Base-by-base conservation (phyloP, 2,888 invertebrate genomes). In the Sisyra nigra region DNA sequence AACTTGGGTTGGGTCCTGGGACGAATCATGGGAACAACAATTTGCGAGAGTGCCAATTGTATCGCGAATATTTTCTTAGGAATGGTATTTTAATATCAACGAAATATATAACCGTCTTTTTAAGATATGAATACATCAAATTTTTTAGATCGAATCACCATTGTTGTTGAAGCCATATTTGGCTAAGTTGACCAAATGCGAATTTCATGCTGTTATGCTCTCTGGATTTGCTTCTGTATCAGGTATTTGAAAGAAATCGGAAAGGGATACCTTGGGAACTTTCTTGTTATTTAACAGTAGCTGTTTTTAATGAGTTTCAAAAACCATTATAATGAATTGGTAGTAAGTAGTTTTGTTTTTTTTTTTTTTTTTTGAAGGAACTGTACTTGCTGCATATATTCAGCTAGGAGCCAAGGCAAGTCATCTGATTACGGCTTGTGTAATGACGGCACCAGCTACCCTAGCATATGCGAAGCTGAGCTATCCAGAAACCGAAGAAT, bases 371-470 rank as follows among this genome's bases (percentile, higher is more conserved):
- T n/a, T n/a, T n/a, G n/a, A n/a, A 76, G 83, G 82, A 10, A 81
- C 89, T 1, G 89, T 94, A 1, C 65, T 97, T 54, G 94, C 92
- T 0, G 88, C 93, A 0, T 97, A 93, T 59, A 86, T 94, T 42
- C 73, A 73, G 3, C 92, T 88, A 59, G 93, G 93, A 0, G 91
- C 92, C 0, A 74, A 80, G 40, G 79, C 96, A 0, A 76, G 84
- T 1, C 87, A 94, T 60, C 65, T 97, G 32, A 78, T 97, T 48
- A 88, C 93, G 0, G 88, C 96, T 0, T 87, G 88, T 47, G 82
- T 97, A 1, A 94, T 97, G 94, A 88, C 93, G 0, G 94, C 96
- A 0, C 96, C 96, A 0, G 91, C 92, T 0, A 84, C 94, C 0
- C 62, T 97, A 19, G 89, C 88, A 53, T 84, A 76, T 55, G 75